Conservation (phyloP, 2,797 vertebrate species). For the Enteromius afrohamiltoni region DNA sequence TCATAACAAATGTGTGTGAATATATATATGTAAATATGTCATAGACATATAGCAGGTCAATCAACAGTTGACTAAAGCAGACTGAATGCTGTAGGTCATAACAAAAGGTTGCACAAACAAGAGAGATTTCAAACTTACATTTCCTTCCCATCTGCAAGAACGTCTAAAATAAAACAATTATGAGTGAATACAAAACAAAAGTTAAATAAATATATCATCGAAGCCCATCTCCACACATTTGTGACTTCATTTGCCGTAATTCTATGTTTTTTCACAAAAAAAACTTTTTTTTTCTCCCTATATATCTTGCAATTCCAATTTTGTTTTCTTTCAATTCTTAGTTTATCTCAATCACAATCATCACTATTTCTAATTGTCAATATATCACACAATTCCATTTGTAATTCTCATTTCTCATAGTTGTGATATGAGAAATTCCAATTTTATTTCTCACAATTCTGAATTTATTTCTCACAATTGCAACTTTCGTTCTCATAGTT, state of each 20-base stretch:
- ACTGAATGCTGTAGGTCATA: constrained; percentile 15
- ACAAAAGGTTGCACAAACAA: not conserved
- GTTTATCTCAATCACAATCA: too few species aligned
- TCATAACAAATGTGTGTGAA: not conserved
- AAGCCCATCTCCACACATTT: not conserved
- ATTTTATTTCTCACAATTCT: too few species aligned
- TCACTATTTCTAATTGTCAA: too few species aligned
- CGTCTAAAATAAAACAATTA: constrained; percentile 12
- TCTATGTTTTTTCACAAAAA: not conserved
- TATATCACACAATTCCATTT: too few species aligned
- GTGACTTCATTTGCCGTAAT: not conserved
- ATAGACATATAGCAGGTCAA: constrained; percentile 9
- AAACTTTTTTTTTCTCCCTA: too few species aligned
- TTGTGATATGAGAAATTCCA: too few species aligned
- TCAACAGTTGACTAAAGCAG: not conserved
- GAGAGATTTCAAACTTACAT: not conserved
- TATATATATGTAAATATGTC: constrained; percentile 6
- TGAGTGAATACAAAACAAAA: not conserved
- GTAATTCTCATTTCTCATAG: too few species aligned
- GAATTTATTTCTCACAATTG: too few species aligned
- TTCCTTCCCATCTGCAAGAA: not conserved
- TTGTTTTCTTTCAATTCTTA: too few species aligned
- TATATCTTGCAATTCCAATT: not conserved
- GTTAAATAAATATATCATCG: not conserved
- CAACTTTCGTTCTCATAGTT: too few species aligned